Evolutionary conservation across 2,888 invertebrate genomes (phyloP), one percentile per base, ranked within the genome.

Genomic region (Amphipoea lucens): DNA sequence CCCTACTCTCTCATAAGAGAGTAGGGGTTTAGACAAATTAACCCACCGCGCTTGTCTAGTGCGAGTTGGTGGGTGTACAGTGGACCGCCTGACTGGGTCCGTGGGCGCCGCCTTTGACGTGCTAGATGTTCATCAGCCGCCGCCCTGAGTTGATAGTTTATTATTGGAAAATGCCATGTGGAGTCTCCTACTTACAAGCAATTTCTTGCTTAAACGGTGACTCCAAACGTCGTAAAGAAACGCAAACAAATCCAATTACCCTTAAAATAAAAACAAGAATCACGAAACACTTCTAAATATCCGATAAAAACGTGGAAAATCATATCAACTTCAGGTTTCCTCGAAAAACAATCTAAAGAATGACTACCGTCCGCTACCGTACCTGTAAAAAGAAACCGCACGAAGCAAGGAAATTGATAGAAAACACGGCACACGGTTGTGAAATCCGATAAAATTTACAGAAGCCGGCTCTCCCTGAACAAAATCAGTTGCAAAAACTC

Each of bases 341-440:
- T 69, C 12, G 29, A 73, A 83, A 76, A 78, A 29, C 71, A 79
- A 75, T 68, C 12, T 62, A 60, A 45, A 45, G 40, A 77, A 84
- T 45, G 60, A 57, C 57, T 20, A 42, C 48, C 71, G 54, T 57
- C 74, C 76, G 48, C 29, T 66, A 29, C 23, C n/a, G 23, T 23
- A 1, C 23, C 57, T 23, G 9, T n/a, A 65, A 78, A 83, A 85
- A 23, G 14, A 57, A 78, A 81, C 65, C 36, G 57, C 20, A 48
- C n/a, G 42, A 75, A 74, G 42, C 63, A 74, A 71, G 77, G 17
- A 88, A 87, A 88, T 88, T 81, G 74, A 85, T 88, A 82, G 72
- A 82, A 88, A 86, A 86, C 86, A 87, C 66, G 48, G 57, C 75
- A 62, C 69, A 63, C 68, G 66, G 80, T 63, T 81, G 72, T 70